phyloP scores from a whole-genome alignment of 1,140 invertebrate species.

The Cryptotermes secundus region DNA sequence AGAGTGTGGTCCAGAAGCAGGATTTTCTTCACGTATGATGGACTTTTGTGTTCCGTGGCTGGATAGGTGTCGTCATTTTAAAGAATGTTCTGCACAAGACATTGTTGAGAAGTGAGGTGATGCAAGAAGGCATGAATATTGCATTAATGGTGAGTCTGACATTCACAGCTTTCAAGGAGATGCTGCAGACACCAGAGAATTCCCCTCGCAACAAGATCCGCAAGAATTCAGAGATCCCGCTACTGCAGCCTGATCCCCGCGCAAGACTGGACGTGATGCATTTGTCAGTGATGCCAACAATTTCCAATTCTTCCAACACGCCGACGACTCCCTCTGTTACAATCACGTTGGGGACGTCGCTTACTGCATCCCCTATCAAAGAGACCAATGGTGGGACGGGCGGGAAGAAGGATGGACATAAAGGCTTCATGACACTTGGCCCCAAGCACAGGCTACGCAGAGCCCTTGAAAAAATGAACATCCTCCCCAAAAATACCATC shows the following conservation, averaged over 20 bases:
- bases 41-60: neutral
- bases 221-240: constrained; percentile 57
- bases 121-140: neutral
- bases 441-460: constrained; percentile 82
- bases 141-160: neutral
- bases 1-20: too few relatives aligned
- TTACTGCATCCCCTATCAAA: constrained; percentile 38
- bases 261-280: constrained; percentile 40
- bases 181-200: constrained; percentile 83
- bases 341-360: constrained; percentile 47
- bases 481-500: constrained; percentile 83
- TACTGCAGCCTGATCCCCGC: constrained; percentile 64
- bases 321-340: constrained; percentile 46
- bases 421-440: constrained; percentile 85
- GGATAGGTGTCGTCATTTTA: neutral
- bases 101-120: neutral
- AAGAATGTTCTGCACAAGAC: neutral
- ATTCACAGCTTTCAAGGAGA: constrained; percentile 70
- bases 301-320: constrained; percentile 26
- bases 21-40: too few relatives aligned
- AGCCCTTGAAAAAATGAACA: constrained; percentile 88
- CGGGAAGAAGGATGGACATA: constrained; percentile 64
- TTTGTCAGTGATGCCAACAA: constrained; percentile 27
- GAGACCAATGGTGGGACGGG: constrained; percentile 24
- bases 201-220: constrained; percentile 68